phyloP scores from a whole-genome alignment of 2,797 vertebrate genomes.

The Paratrypauchen microcephalus region DNA sequence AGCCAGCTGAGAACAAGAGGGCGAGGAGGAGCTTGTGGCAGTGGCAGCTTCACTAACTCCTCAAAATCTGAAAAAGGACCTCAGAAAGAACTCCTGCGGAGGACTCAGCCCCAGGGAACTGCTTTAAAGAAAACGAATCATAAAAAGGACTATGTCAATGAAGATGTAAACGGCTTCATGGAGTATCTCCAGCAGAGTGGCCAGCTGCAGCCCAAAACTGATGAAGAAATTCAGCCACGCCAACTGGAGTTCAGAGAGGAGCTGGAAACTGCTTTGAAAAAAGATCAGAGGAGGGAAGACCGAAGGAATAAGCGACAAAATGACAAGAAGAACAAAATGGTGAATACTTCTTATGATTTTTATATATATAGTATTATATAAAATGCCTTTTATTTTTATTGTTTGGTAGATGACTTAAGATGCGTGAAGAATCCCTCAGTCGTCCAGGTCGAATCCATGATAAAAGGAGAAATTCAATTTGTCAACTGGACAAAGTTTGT shows the following conservation, averaged over 20 bases:
- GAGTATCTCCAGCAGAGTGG: slow-evolving; percentile 75
- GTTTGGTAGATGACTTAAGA: neutral
- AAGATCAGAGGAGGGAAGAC: slow-evolving; percentile 83
- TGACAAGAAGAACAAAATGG: slow-evolving; percentile 85
- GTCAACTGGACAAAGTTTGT: too few species aligned
- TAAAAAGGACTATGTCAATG: slow-evolving; percentile 80
- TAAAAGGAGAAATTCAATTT: too few species aligned
- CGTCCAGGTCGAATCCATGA: too few species aligned
- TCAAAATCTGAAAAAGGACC: neutral
- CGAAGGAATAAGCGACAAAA: slow-evolving; percentile 85
- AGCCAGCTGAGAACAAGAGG: slow-evolving; percentile 69
- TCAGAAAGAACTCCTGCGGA: slow-evolving; percentile 38
- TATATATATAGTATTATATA: too few species aligned
- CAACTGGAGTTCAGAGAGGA: slow-evolving; percentile 63
- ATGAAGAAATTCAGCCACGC: neutral
- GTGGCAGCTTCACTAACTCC: neutral
- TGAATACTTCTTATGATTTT: slow-evolving; percentile 55
- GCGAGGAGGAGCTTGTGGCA: neutral
- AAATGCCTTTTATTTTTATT: too few species aligned
- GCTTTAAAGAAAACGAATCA: slow-evolving; percentile 68
- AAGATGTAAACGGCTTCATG: slow-evolving; percentile 90
- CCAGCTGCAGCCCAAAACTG: slow-evolving; percentile 34
- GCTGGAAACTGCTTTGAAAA: slow-evolving; percentile 74
- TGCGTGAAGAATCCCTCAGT: too few species aligned
- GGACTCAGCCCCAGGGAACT: slow-evolving; percentile 37